Percentiles rank a stretch among this genome's conserved stretches.
These are phyloP conservation scores for Pardalotus punctatus DNA, from an alignment of 2,113 vertebrate species.

Conservation along the genomic window DNA sequence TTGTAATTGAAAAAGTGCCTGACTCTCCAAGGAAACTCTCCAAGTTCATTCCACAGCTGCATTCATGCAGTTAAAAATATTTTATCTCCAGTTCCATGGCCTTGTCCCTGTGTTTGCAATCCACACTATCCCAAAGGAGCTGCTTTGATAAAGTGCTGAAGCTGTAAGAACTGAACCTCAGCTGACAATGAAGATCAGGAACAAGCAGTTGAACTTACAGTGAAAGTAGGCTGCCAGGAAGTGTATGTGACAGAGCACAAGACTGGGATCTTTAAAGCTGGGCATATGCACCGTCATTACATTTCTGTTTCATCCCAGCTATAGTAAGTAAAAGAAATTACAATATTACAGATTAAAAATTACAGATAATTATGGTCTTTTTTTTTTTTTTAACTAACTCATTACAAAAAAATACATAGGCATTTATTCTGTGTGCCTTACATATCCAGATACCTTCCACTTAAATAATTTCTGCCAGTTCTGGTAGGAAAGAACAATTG, in stretches of 20 bases:
- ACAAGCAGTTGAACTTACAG: background rate
- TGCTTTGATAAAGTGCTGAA: conserved; percentile 41
- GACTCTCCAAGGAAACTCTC: background rate
- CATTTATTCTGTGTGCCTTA: background rate
- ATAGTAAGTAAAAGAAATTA: background rate
- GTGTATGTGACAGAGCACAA: background rate
- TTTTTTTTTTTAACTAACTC: background rate
- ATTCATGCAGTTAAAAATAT: conserved; percentile 2
- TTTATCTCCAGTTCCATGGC: conserved; percentile 18
- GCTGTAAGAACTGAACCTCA: background rate
- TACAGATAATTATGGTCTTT: background rate
- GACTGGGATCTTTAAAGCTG: background rate
- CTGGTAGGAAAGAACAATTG: background rate
- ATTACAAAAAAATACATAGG: background rate
- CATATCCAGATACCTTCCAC: background rate
- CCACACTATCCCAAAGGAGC: background rate
- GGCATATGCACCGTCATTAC: background rate
- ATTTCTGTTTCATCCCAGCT: background rate
- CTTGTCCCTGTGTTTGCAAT: background rate
- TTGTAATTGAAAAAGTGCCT: background rate
- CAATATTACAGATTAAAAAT: background rate
- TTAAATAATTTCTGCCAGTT: background rate
- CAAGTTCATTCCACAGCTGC: background rate
- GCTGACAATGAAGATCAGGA: background rate
- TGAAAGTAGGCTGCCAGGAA: background rate